These are phyloP conservation scores for Kryptolebias marmoratus DNA, from an alignment of 2,113 vertebrate species.

Conservation along the genomic window DNA sequence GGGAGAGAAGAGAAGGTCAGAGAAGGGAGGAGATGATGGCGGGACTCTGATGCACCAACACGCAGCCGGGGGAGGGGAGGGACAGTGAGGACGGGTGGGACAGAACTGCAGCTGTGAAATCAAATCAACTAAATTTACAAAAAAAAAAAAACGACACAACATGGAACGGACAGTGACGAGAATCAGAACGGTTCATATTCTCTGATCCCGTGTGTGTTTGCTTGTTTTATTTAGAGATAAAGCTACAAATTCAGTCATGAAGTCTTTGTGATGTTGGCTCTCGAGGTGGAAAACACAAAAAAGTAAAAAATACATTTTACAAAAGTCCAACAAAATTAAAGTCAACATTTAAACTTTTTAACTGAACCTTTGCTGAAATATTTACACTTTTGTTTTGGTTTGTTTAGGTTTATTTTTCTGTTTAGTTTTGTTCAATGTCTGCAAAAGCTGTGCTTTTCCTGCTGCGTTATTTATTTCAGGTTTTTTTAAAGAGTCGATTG, in stretches of 20 bases:
- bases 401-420: neutral
- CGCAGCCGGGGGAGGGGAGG: conserved; percentile 18
- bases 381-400: neutral
- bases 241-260: conserved; percentile 13
- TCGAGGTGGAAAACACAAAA: neutral
- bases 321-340: neutral
- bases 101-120: conserved; percentile 1
- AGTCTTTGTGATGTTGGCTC: neutral
- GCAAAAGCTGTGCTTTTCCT: too few relatives aligned
- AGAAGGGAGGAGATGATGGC: conserved; percentile 26
- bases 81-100: neutral
- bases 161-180: neutral
- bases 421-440: too few relatives aligned
- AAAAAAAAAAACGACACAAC: neutral
- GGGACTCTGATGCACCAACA: conserved; percentile 17
- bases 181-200: too few relatives aligned
- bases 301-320: neutral
- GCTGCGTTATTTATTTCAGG: neutral
- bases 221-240: neutral
- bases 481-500: too few relatives aligned
- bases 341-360: neutral
- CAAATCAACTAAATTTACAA: too few relatives aligned
- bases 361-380: neutral
- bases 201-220: neutral
- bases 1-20: conserved; percentile 53